Evolutionary conservation across 2,888 invertebrate species (phyloP), one percentile per base, ranked within the genome.

Genomic region (Amblyjoppa fuscipennis): DNA sequence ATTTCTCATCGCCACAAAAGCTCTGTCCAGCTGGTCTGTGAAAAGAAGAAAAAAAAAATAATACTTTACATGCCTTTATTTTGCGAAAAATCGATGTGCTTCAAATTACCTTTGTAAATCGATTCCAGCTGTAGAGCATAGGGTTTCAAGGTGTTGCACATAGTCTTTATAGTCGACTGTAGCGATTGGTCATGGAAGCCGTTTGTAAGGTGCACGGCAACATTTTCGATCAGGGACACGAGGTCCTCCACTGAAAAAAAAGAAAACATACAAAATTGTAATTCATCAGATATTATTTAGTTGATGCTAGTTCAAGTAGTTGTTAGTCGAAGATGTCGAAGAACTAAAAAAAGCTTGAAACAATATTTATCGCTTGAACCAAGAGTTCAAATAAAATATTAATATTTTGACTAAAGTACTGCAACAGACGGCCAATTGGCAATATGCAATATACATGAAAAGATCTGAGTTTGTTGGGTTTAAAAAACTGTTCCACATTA

Each of bases 1-100:
- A 95, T 98, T 98, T 91, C 98, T 96, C 94, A 98, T 97, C 92
- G 97, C 96, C 91, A 97, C 97, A 95, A 98, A 98, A 91, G 96
- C 96, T 90, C 95, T 93, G 94, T 98, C 98, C 89, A 98, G 95
- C 92, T 97, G 97, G 94, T 98, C 98, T 95, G 85, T 0, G 5
- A 86, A 82, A 53, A 64, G 20, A 59, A 80, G 31, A 53, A 11
- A 81, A 45, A 1, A 61, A 70, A 59, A 56, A 70, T 71, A 73
- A 78, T 51, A 34, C 69, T 31, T 77, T 70, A 69, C 25, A 16
- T 20, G 41, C 51, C 20, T 59, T 56, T 75, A 28, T 73, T n/a
- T 34, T 38, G 51, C 7, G 9, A 41, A 6, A 3, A 28, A 41
- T 53, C 5, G 31, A 51, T 51, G 45, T 38, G 45, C 25, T 31